Percentiles rank a stretch among this genome's conserved stretches.
Evolutionary conservation across 1,140 invertebrate species (phyloP).

Genomic region (Tetramorium alpestre): DNA sequence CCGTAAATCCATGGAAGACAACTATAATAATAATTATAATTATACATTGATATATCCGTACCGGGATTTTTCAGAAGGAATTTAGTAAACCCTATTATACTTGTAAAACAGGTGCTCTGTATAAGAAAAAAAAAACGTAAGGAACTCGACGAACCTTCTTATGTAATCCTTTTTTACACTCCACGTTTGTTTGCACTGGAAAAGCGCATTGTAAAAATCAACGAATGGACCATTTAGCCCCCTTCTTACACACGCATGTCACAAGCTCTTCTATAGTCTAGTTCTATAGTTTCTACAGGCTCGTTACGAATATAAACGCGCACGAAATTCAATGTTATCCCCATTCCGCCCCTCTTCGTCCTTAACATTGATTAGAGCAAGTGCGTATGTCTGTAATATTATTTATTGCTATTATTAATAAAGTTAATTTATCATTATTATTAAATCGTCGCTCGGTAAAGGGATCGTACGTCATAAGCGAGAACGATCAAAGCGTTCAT

Average conservation of each 20-base stretch:
- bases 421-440: constrained; percentile 40
- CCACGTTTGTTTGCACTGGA: constrained; percentile 62
- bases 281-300: constrained; percentile 69
- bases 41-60: constrained; percentile 14
- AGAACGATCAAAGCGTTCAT: neutral
- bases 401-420: constrained; percentile 64
- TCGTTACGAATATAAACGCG: constrained; percentile 64
- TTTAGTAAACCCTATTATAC: constrained; percentile 32
- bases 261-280: constrained; percentile 62
- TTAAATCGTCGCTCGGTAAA: neutral
- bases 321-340: constrained; percentile 63
- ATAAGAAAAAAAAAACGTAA: constrained; percentile 19
- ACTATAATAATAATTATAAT: constrained; percentile 27
- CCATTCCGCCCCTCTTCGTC: neutral
- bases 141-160: constrained; percentile 15
- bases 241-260: constrained; percentile 32
- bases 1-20: constrained; percentile 35
- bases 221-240: constrained; percentile 21
- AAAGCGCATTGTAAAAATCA: constrained; percentile 14
- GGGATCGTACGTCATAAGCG: neutral
- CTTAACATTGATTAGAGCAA: neutral
- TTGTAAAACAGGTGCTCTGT: constrained; percentile 54
- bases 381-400: constrained; percentile 54
- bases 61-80: neutral
- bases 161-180: constrained; percentile 16